A percentile compares a stretch with the other conserved stretches of the same genome.
Conservation (phyloP, 1,140 invertebrate species). For the Steinernema feltiae region DNA sequence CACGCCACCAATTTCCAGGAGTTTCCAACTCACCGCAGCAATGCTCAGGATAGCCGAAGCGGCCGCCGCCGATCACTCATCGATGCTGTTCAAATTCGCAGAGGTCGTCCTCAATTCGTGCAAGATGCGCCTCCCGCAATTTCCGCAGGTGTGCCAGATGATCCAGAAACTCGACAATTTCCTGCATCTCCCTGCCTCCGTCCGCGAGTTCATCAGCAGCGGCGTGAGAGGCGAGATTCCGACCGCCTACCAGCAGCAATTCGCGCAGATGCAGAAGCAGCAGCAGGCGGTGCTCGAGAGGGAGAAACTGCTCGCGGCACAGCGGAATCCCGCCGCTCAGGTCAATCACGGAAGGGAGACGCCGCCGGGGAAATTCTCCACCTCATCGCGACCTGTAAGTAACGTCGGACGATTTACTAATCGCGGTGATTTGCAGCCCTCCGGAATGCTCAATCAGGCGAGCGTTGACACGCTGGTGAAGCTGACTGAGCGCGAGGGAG, state of each 20-base stretch:
- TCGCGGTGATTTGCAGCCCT: constrained; percentile 41
- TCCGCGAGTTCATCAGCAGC: constrained; percentile 43
- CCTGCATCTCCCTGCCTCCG: constrained; percentile 33
- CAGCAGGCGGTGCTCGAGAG: not conserved
- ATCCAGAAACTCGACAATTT: constrained; percentile 42
- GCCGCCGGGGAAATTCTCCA: not conserved
- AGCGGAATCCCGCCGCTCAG: not conserved
- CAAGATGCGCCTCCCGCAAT: constrained; percentile 39
- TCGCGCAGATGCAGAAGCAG: not conserved
- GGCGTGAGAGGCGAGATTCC: constrained; percentile 37
- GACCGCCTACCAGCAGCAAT: not conserved
- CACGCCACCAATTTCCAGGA: constrained; percentile 30
- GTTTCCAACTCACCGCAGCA: constrained; percentile 53
- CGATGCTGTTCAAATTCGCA: constrained; percentile 47
- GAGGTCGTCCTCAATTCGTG: constrained; percentile 51
- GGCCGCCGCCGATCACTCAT: constrained; percentile 32
- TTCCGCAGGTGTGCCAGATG: constrained; percentile 55
- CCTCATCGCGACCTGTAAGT: constrained; percentile 9
- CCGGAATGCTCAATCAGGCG: constrained; percentile 72
- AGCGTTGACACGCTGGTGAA: constrained; percentile 93
- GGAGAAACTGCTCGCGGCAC: not conserved
- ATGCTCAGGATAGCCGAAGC: constrained; percentile 51
- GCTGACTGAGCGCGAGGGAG: constrained; percentile 87
- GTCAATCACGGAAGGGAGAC: not conserved
- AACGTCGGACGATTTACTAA: not conserved